Evolutionary conservation across 2,113 vertebrate species (phyloP).

Genomic region (Scortum barcoo): DNA sequence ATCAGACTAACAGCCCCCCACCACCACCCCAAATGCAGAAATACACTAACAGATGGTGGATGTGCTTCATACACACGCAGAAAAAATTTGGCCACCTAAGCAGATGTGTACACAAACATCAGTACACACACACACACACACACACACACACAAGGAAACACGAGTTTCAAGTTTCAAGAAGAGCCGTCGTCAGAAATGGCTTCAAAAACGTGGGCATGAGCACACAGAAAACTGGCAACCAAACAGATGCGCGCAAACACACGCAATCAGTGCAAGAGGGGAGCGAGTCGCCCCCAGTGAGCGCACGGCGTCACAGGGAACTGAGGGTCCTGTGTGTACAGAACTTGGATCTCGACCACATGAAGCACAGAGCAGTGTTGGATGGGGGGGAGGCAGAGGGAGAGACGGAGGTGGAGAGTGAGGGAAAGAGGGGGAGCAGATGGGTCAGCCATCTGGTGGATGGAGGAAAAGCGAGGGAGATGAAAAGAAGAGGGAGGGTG

Average conservation of each 20-base stretch:
- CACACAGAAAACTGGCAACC: slow-evolving; percentile 37
- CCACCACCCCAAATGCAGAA: slow-evolving; percentile 41
- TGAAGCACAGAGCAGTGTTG: slow-evolving; percentile 70
- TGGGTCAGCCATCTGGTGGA: slow-evolving; percentile 89
- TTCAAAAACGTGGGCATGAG: slow-evolving; percentile 50
- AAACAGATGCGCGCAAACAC: slow-evolving; percentile 57
- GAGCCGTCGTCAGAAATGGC: slow-evolving; percentile 44
- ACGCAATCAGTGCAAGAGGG: slow-evolving; percentile 50
- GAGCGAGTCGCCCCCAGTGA: slow-evolving; percentile 42
- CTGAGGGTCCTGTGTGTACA: slow-evolving; percentile 67
- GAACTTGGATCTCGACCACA: slow-evolving; percentile 76
- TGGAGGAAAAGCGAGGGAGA: slow-evolving; percentile 80
- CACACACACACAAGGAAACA: slow-evolving; percentile 35
- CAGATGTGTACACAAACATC: slow-evolving; percentile 69
- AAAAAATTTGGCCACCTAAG: slow-evolving; percentile 69
- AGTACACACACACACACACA: slow-evolving; percentile 24
- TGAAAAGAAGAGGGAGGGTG: slow-evolving; percentile 78
- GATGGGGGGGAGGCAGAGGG: slow-evolving; percentile 50
- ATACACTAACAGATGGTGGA: slow-evolving; percentile 73
- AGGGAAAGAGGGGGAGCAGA: slow-evolving; percentile 82
- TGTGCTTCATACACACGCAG: slow-evolving; percentile 56
- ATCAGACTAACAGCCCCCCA: slow-evolving; percentile 48
- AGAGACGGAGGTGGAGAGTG: slow-evolving; percentile 63
- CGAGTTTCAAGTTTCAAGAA: slow-evolving; percentile 52
- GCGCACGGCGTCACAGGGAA: slow-evolving; percentile 38